These are phyloP conservation scores for Ardeotis arabs DNA, from an alignment of 2,113 vertebrate genomes.

Conservation along the genomic window DNA sequence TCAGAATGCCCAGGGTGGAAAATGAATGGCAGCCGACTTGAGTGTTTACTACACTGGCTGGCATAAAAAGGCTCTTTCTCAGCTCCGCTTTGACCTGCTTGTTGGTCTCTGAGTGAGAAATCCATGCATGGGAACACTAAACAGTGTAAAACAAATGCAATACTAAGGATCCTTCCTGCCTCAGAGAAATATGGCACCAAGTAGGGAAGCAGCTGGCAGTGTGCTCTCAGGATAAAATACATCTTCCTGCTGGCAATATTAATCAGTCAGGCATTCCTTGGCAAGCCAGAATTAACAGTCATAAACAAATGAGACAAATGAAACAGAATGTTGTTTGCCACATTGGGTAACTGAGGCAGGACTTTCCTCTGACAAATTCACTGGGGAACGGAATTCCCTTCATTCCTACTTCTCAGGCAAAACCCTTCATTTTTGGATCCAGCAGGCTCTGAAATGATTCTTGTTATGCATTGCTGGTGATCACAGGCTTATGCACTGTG, in stretches of 20 bases:
- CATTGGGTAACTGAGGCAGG: neutral
- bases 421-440: neutral
- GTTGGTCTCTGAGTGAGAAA: neutral
- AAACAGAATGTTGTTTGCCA: neutral
- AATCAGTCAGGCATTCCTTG: neutral
- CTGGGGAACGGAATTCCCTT: neutral
- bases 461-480: fast-evolving
- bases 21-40: neutral
- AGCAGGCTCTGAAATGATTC: neutral
- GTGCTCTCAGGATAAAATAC: neutral
- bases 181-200: neutral
- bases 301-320: neutral
- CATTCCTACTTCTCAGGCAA: neutral
- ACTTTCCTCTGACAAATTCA: neutral
- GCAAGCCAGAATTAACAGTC: neutral
- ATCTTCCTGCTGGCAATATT: neutral
- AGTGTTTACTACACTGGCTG: neutral
- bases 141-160: neutral
- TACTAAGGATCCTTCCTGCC: neutral
- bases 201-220: neutral
- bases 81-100: neutral
- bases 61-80: neutral
- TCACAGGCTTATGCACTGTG: neutral
- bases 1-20: neutral
- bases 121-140: neutral